Evolutionary conservation across 2,113 vertebrate species (phyloP).

Genomic region (Sitta europaea): DNA sequence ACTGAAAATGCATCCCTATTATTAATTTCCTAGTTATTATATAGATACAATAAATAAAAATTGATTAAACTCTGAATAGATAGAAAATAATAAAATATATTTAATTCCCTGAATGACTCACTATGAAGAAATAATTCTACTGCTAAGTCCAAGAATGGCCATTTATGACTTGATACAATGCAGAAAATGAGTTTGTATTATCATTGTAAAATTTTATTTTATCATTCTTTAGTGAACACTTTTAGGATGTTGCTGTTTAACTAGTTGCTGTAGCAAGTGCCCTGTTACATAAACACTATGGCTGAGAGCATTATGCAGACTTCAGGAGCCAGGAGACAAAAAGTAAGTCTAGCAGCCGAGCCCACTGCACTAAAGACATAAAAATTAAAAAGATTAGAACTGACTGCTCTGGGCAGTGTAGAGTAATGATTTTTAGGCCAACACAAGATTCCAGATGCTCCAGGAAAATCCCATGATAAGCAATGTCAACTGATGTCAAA

Average conservation of each 20-base stretch:
- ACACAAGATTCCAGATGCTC: constrained; percentile 58
- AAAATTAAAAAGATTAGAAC: constrained; percentile 56
- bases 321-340: neutral
- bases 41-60: neutral
- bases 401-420: constrained; percentile 42
- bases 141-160: neutral
- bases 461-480: constrained; percentile 27
- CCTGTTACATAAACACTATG: constrained; percentile 11
- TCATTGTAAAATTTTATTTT: neutral
- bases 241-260: neutral
- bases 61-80: neutral
- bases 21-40: neutral
- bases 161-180: neutral
- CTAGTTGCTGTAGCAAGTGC: constrained; percentile 3
- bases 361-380: constrained; percentile 1
- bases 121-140: neutral
- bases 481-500: constrained; percentile 56
- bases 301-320: neutral
- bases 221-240: neutral
- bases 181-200: neutral
- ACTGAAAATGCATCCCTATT: neutral
- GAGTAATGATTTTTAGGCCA: constrained; percentile 14
- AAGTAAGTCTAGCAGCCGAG: neutral
- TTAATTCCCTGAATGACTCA: neutral
- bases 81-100: neutral